Evolutionary conservation across 2,888 invertebrate species (phyloP), one percentile per base, ranked within the genome.

Genomic region (Byasa hedistus): DNA sequence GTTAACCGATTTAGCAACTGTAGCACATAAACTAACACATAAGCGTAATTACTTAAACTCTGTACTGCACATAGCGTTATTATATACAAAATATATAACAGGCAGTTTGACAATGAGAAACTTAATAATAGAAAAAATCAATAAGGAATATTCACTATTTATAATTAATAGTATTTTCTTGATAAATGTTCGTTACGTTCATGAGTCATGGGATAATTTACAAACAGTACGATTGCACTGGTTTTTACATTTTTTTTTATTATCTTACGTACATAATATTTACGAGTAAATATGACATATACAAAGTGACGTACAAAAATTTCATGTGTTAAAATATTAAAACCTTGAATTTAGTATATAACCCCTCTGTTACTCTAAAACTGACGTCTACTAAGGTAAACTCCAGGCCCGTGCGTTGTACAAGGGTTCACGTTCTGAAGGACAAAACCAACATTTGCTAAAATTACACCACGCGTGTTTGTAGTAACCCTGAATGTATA

Each of bases 401-500:
- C 59, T 67, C 55, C 36, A 52, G 54, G 57, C 48, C 58, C 55
- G 8, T 39, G 36, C 48, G 55, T 63, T 55, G 51, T 48, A 21
- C 21, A 65, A 59, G 59, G 67, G 67, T 63, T 56, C 48, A 60
- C 23, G 56, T 63, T 60, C 59, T 60, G 51, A 60, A 27, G 54
- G 61, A 66, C 36, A 66, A 61, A 67, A 63, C 48, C 66, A 63
- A 63, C 63, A 67, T 63, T 67, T 59, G 51, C 63, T 62, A 54
- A 59, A 62, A 62, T 59, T 59, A 63, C 51, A 62, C 5, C 58
- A 32, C 51, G 58, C 62, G 51, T 63, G 67, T 64, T 67, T 63
- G 39, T 36, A 58, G 67, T 64, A 57, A 63, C 67, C 63, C 60
- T 63, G 67, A 67, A 67, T 67, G 55, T 60, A 59, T 67, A 60